Evolutionary conservation across 2,797 vertebrate species (phyloP), one percentile per base, ranked within the genome.

Genomic region (Enoplosus armatus): DNA sequence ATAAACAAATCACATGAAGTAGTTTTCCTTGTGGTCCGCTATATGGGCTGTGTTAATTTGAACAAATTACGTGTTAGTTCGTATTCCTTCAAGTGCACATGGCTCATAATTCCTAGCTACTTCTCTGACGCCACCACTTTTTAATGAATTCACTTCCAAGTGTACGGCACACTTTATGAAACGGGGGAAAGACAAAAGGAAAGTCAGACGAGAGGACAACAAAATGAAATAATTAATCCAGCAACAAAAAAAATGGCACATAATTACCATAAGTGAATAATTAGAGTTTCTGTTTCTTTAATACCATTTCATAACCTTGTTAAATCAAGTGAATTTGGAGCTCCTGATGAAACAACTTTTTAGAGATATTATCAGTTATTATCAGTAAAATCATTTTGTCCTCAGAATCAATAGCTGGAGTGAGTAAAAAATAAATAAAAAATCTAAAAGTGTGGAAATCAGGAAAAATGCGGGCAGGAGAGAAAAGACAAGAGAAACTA

Each of bases 261-360:
- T n/a, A 35, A 61, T n/a, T 48, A 48, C 47, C 9, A 48, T 48
- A 11, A 55, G 31, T 33, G 37, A 66, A 54, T 39, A 27, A 59
- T 33, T 58, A 7, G 1, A 20, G 6, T 55, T 18, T 43, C 33
- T 62, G 22, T 50, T 60, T 37, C 6, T 12, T 43, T 50, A n/a
- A 65, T n/a, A 8, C 22, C 14, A 18, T 66, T 67, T 56, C 43
- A 56, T 66, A 58, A 60, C 26, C 37, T 43, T 50, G 53, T 68
- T 60, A 72, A 59, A 63, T 14, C 22, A 37, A 53, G 24, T 59
- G 4, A 47, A 58, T 61, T 24, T 11, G 29, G 4, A 54, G 45
- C 58, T 62, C 20, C n/a, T 69, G 16, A 60, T 75, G 37, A 27
- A 79, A 63, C 65, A 67, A 37, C 11, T 14, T 70, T 60, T 77